Evolutionary conservation across 2,113 vertebrate genomes (phyloP).

Genomic region (Arizona elegans): DNA sequence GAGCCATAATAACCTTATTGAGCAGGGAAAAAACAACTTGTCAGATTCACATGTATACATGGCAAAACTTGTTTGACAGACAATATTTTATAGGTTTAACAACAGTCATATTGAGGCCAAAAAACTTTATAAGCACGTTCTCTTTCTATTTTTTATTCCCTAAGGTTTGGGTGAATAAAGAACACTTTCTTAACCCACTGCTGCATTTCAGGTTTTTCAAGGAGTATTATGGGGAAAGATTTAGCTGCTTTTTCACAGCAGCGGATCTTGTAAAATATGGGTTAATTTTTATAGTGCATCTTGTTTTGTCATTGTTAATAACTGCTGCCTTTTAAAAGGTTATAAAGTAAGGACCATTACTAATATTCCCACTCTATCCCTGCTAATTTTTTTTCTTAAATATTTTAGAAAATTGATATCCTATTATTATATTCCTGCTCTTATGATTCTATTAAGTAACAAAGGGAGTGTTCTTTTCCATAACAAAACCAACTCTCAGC

Average conservation of each 20-base stretch:
- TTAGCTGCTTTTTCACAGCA: not conserved
- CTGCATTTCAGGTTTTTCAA: conserved; percentile 13
- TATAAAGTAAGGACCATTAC: not conserved
- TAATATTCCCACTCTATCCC: not conserved
- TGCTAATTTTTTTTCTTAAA: not conserved
- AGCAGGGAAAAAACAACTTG: not conserved
- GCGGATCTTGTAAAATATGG: conserved; percentile 1
- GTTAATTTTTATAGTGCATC: not conserved
- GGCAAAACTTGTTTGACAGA: not conserved
- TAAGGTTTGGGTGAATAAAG: not conserved
- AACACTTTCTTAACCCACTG: not conserved
- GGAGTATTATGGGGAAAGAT: not conserved
- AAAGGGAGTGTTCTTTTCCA: not conserved
- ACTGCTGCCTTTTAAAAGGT: not conserved
- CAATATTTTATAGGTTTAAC: not conserved
- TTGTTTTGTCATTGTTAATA: not conserved
- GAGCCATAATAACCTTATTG: not conserved
- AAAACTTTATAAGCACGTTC: not conserved
- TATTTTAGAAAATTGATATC: not conserved
- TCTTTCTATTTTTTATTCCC: not conserved
- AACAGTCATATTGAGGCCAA: not conserved
- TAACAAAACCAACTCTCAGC: not conserved
- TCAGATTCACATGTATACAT: not conserved
- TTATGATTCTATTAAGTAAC: not conserved
- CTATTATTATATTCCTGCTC: not conserved